phyloP scores from a whole-genome alignment of 2,113 vertebrate genomes.

The Burhinus oedicnemus region DNA sequence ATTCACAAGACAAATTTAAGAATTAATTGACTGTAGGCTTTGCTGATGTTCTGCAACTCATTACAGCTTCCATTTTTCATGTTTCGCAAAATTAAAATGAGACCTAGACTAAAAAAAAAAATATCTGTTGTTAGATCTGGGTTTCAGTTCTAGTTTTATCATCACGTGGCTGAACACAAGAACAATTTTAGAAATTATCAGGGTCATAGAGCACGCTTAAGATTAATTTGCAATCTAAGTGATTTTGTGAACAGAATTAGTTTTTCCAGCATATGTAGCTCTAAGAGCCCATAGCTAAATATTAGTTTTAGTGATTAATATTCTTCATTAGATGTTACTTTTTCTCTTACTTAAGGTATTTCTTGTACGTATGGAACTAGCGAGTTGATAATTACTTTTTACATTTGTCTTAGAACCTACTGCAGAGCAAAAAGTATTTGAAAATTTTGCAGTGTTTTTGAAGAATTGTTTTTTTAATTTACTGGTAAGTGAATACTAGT shows the following conservation, averaged over 20 bases:
- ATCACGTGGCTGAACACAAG: background rate
- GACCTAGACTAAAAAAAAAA: background rate
- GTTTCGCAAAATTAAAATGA: background rate
- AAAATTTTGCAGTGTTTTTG: background rate
- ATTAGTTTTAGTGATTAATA: background rate
- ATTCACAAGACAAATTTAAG: background rate
- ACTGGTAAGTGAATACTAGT: background rate
- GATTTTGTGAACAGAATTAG: background rate
- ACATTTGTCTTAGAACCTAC: background rate
- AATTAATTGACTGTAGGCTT: background rate
- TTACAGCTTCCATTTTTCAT: background rate
- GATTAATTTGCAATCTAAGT: background rate
- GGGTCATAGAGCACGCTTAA: background rate
- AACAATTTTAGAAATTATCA: background rate
- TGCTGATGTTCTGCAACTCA: background rate
- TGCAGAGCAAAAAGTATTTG: background rate
- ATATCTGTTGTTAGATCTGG: background rate
- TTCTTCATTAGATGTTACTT: background rate
- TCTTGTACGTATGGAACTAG: background rate
- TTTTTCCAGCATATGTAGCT: background rate
- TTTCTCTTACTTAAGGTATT: background rate
- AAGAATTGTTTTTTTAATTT: background rate
- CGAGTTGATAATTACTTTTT: background rate
- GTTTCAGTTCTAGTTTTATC: slow-evolving; percentile 38
- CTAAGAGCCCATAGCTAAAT: background rate